Evolutionary conservation across 2,797 vertebrate species (phyloP), one percentile per base, ranked within the genome.

Genomic region (Austrolebias charrua): DNA sequence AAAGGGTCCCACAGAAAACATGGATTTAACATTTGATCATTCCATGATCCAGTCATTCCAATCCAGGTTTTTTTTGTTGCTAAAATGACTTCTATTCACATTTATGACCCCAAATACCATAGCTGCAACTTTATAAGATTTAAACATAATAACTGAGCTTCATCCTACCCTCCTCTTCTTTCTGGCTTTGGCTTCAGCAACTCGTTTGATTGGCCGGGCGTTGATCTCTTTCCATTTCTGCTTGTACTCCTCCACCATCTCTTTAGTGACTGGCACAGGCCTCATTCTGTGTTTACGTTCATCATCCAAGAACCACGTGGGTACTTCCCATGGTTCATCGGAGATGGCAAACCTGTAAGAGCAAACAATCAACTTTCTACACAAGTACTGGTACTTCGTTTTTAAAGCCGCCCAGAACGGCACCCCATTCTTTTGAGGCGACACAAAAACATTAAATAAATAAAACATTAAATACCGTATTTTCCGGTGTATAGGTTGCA

Each of bases 111-210:
- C 5, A 8, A 35, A 35, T 8, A 35, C 7, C 6, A 7, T 35
- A 35, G 33, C 6, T 6, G 6, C 33, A 35, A 35, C 33, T 35
- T 35, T 35, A 35, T 9, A 40, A 2, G 12, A 13, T 40, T 2
- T 2, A 5, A 24, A 9, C 8, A n/a, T 18, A 29, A 40, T 46
- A 5, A 47, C 1, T 3, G 20, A 10, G 24, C 7, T 11, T 44
- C 9, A 15, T 29, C 76, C 68, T 78, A 97, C 96, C 92, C 94
- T 92, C 47, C 91, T 92, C 87, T 96, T 97, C 92, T 98, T 98
- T 69, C 95, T 94, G 75, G 96, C 96, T 49, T 97, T 98, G 57
- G 97, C 97, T 86, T 99, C 97, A 0, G 97, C 97, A 67, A 98
- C 93, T 55, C 94, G 94, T 85, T 96, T 98, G 81, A 98, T 98